These are phyloP conservation scores for Dendrocincla tyrannina DNA, from an alignment of 2,797 vertebrate genomes.

Conservation along the genomic window DNA sequence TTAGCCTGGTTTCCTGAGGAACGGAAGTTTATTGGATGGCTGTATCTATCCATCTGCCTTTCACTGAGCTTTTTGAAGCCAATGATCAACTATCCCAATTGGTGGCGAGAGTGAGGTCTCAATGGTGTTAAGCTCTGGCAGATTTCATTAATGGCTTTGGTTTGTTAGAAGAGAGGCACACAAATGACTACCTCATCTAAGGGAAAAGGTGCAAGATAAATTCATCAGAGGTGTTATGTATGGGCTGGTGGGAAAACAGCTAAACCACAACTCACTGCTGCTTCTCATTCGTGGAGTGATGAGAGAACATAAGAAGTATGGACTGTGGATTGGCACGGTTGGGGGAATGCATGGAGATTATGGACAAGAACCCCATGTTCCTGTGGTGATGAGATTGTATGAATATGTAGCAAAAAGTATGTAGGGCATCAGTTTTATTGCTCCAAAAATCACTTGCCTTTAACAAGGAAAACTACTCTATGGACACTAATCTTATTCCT, in stretches of 20 bases:
- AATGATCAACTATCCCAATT: neutral
- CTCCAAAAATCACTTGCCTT: neutral
- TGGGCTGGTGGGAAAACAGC: neutral
- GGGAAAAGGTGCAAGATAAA: neutral
- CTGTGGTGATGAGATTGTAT: neutral
- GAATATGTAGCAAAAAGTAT: neutral
- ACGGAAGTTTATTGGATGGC: conserved; percentile 33
- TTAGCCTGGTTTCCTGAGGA: conserved; percentile 59
- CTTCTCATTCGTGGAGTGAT: neutral
- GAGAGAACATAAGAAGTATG: neutral
- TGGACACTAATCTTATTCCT: neutral
- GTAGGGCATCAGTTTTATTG: neutral
- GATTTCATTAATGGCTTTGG: neutral
- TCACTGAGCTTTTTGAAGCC: conserved; percentile 6
- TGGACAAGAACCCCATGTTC: neutral
- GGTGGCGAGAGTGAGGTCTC: neutral
- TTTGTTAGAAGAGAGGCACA: neutral
- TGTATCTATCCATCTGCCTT: conserved; percentile 49
- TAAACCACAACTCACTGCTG: neutral
- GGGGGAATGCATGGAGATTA: rapidly evolving
- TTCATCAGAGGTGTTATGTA: neutral
- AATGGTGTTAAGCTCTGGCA: neutral
- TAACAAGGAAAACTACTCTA: neutral
- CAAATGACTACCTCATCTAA: neutral
- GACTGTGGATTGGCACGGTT: neutral